Percentiles rank a stretch among this genome's conserved stretches.
Evolutionary conservation across 2,113 vertebrate genomes (phyloP).

Genomic region (Heliornis fulica): DNA sequence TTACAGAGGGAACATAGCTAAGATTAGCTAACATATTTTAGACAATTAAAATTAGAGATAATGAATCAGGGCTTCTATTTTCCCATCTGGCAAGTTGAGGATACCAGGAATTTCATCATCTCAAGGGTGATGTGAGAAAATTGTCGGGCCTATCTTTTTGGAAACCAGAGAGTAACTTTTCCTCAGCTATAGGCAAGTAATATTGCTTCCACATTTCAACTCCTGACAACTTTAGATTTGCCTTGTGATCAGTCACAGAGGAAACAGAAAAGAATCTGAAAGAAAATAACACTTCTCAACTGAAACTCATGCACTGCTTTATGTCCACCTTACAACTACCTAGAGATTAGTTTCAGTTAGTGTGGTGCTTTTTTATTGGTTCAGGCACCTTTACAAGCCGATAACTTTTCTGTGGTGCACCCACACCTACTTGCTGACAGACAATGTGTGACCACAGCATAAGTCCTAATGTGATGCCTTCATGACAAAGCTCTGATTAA

Average conservation of each 20-base stretch:
- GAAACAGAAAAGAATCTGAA: neutral
- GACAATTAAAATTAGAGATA: neutral
- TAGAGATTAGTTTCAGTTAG: neutral
- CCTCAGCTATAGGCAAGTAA: neutral
- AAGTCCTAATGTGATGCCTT: neutral
- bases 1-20: neutral
- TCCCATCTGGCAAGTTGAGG: neutral
- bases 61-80: neutral
- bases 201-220: slow-evolving; percentile 8
- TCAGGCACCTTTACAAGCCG: neutral
- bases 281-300: neutral
- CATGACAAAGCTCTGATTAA: neutral
- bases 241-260: neutral
- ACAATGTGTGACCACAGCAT: neutral
- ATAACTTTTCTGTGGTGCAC: neutral
- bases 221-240: neutral
- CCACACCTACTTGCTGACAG: neutral
- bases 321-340: neutral
- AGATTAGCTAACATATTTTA: neutral
- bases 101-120: neutral
- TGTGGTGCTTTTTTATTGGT: neutral
- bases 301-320: neutral
- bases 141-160: neutral
- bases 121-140: neutral
- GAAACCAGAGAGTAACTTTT: neutral